Conservation (phyloP, 23 tunicate species). For the Clavelina lepadiformis region DNA sequence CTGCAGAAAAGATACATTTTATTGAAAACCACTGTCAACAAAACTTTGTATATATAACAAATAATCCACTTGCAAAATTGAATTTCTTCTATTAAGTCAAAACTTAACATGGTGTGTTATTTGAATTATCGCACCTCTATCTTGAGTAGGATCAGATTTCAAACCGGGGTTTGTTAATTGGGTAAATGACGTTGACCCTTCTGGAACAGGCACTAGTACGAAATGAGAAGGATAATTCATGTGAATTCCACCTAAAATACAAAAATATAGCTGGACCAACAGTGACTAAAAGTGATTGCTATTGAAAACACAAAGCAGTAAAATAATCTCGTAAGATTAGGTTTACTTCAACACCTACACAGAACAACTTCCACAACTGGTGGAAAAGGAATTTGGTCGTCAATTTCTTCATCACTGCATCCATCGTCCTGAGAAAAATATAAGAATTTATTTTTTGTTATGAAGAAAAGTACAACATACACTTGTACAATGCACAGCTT, state of each 20-base stretch:
- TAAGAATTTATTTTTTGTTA: neutral
- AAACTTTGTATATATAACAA: too few relatives aligned
- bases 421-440: constrained; percentile 20
- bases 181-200: too few relatives aligned
- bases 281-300: neutral
- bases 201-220: constrained; percentile 59
- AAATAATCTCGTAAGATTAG: neutral
- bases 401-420: constrained; percentile 30
- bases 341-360: constrained; percentile 5
- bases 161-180: too few relatives aligned
- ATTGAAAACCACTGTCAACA: too few relatives aligned
- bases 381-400: constrained; percentile 60
- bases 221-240: constrained; percentile 84
- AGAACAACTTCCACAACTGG: constrained; percentile 76
- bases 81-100: too few relatives aligned
- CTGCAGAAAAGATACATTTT: too few relatives aligned
- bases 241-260: constrained; percentile 42
- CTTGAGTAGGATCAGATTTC: too few relatives aligned
- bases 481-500: neutral
- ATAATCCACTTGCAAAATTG: too few relatives aligned
- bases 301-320: neutral
- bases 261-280: neutral
- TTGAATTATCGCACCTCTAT: too few relatives aligned
- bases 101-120: too few relatives aligned
- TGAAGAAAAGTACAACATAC: neutral